Conservation (phyloP, 2,113 vertebrate species). For the Octodon degus region DNA sequence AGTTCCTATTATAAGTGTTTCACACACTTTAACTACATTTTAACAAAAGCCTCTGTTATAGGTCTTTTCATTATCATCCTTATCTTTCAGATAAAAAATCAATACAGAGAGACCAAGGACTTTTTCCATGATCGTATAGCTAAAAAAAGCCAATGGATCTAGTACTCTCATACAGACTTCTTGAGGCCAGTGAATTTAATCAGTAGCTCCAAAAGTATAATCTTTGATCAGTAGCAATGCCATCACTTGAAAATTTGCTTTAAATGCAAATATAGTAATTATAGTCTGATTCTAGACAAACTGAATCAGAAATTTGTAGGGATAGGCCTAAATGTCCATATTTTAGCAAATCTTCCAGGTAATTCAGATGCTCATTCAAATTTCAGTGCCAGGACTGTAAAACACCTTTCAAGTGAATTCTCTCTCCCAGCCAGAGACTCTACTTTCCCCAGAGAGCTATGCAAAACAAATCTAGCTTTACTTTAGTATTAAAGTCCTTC, state of each 20-base stretch:
- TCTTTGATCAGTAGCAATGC: neutral
- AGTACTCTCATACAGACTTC: neutral
- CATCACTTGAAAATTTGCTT: neutral
- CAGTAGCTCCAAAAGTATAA: neutral
- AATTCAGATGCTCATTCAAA: neutral
- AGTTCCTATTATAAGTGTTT: neutral
- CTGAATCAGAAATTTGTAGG: neutral
- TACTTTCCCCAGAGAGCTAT: neutral
- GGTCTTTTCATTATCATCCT: neutral
- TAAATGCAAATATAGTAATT: constrained; percentile 6
- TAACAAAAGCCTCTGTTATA: neutral
- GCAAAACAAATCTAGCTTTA: neutral
- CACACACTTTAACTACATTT: neutral
- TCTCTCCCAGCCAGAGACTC: neutral
- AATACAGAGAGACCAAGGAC: neutral
- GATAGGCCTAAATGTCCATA: neutral
- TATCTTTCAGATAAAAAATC: constrained; percentile 5
- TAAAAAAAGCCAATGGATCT: neutral
- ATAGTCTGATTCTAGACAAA: neutral
- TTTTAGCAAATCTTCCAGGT: neutral
- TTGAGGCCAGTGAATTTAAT: neutral
- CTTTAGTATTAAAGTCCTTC: neutral
- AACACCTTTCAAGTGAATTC: neutral
- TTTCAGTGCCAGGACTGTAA: neutral
- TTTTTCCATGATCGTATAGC: neutral